Percentiles rank a stretch among this genome's conserved stretches.
Conservation (phyloP, 2,797 vertebrate genomes). For the Platalea minor region DNA sequence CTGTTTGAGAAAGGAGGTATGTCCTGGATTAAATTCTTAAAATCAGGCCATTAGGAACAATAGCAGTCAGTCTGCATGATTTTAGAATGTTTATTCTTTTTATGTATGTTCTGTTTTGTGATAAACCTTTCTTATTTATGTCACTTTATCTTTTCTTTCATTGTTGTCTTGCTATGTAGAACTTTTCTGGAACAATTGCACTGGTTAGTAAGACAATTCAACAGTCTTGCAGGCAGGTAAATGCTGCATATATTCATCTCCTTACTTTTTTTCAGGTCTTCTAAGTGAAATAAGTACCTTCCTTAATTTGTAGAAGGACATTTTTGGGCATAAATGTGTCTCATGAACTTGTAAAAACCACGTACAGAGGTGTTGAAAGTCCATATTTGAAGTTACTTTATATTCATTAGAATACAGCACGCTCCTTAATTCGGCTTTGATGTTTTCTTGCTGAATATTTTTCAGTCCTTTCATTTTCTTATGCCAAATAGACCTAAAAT, state of each 20-base stretch:
- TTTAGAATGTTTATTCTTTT: slow-evolving; percentile 44
- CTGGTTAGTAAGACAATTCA: not conserved
- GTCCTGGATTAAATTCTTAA: slow-evolving; percentile 53
- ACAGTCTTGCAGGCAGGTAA: not conserved
- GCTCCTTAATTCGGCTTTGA: slow-evolving; percentile 10
- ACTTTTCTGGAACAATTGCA: not conserved
- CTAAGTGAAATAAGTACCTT: not conserved
- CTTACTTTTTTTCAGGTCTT: not conserved
- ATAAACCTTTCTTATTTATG: slow-evolving; percentile 7
- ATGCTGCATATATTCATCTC: not conserved
- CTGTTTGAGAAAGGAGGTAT: not conserved
- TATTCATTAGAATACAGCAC: not conserved
- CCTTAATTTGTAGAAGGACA: not conserved
- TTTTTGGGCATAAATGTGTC: not conserved
- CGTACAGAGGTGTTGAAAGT: not conserved
- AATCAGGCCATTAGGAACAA: slow-evolving; percentile 27
- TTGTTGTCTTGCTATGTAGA: not conserved
- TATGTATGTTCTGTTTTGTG: not conserved
- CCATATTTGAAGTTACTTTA: not conserved
- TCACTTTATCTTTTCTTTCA: not conserved
- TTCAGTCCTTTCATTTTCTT: slow-evolving; percentile 55
- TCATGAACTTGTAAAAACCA: slow-evolving; percentile 7
- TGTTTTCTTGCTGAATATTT: slow-evolving; percentile 50
- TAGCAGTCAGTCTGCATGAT: not conserved
- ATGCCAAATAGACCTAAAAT: slow-evolving; percentile 23